phyloP scores from a whole-genome alignment of 2,797 vertebrate species.

The Numenius phaeopus region DNA sequence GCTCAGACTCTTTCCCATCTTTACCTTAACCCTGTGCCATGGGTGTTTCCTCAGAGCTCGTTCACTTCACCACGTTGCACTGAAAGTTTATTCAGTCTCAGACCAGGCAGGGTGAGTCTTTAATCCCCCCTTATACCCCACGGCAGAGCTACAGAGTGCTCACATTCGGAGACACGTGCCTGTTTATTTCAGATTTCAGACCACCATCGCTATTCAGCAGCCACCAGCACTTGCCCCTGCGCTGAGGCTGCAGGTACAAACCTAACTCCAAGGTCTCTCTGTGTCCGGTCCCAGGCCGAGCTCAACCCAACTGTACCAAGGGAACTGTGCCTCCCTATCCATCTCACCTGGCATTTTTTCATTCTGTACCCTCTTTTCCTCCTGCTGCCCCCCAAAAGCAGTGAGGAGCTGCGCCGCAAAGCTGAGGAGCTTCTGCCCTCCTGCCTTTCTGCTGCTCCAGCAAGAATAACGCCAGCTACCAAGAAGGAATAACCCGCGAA shows the following conservation, averaged over 20 bases:
- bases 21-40: neutral
- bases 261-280: neutral
- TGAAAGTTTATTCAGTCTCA: neutral
- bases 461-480: neutral
- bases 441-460: neutral
- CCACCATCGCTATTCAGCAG: neutral
- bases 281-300: accelerated
- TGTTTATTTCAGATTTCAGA: neutral
- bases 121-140: neutral
- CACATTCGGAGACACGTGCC: neutral
- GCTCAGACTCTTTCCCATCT: neutral
- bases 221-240: neutral
- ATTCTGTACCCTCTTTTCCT: neutral
- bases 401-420: neutral
- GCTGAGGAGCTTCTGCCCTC: neutral
- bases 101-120: neutral
- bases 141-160: neutral
- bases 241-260: neutral
- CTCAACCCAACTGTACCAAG: accelerated
- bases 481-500: conserved; percentile 8
- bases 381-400: neutral
- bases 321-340: accelerated
- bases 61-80: neutral
- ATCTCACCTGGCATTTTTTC: neutral
- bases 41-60: neutral